Evolutionary conservation across 1,140 invertebrate species (phyloP), one percentile per base, ranked within the genome.

Genomic region (Bombus huntii): DNA sequence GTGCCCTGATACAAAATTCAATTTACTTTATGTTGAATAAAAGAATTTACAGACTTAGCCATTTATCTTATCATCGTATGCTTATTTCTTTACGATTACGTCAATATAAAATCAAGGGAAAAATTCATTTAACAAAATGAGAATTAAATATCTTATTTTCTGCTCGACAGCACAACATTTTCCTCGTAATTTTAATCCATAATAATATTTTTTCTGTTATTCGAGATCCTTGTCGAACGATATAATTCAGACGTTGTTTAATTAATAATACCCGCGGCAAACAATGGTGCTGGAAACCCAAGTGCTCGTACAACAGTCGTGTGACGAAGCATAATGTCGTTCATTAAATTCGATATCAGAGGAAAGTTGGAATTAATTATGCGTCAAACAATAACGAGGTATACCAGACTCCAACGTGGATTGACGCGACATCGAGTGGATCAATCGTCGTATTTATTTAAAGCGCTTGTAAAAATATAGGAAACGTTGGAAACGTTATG

Each of bases 331-430:
- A 65, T 47, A 85, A 73, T 72, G 42, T 39, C 68, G 68, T 72
- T 80, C 66, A 28, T 71, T 79, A 70, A 71, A 62, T 28, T 47
- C 66, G 66, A 72, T n/a, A 80, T 71, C 39, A 66, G 15, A 28
- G 15, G 15, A 39, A 42, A 77, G 28, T 31, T 68, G 15, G 62
- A 80, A 72, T 59, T 80, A 84, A 84, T 72, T 57, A 53, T 66
- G 10, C 59, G 73, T 44, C 42, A 53, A 76, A 76, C 22, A 65
- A 44, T 65, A 70, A 59, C 79, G 12, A 73, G 42, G 47, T 53
- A 44, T 34, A 22, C 18, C 12, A 31, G 5, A 22, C 18, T 25
- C 6, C n/a, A 25, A 10, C 22, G 9, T 22, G 9, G 10, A 44
- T 25, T n/a, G 37, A 31, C n/a, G 31, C 42, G 9, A 8, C 28